These are phyloP conservation scores for Akabosia matsudoensis DNA, from an alignment of 1,140 invertebrate genomes.

Conservation along the genomic window DNA sequence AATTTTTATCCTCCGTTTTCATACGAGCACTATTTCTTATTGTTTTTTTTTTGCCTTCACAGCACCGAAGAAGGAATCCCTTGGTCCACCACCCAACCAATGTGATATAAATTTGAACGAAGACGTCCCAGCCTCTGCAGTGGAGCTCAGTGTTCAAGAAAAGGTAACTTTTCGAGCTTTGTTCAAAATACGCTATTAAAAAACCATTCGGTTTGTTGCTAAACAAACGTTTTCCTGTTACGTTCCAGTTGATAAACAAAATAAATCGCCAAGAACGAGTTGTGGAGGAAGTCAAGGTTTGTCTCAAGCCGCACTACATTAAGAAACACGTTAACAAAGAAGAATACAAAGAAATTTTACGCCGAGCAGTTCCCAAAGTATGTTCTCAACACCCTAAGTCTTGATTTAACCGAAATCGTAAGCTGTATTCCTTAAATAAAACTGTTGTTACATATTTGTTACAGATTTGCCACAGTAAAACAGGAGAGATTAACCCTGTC, in stretches of 20 bases:
- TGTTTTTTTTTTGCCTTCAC: neutral
- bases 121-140: slow-evolving; percentile 85
- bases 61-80: neutral
- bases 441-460: neutral
- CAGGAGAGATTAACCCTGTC: slow-evolving; percentile 91
- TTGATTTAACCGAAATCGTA: neutral
- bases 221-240: slow-evolving; percentile 41
- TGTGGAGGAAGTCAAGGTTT: slow-evolving; percentile 93
- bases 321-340: slow-evolving; percentile 92
- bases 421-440: neutral
- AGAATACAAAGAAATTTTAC: slow-evolving; percentile 95
- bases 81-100: neutral
- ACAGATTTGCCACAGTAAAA: slow-evolving; percentile 92
- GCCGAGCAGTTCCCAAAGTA: slow-evolving; percentile 77
- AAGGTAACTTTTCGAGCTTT: slow-evolving; percentile 64
- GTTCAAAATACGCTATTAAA: neutral
- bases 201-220: neutral
- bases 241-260: slow-evolving; percentile 86
- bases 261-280: slow-evolving; percentile 94
- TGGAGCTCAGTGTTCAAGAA: slow-evolving; percentile 93
- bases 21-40: neutral
- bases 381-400: neutral
- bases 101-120: slow-evolving; percentile 53
- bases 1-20: too few species aligned
- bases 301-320: slow-evolving; percentile 92